Percentiles rank a stretch among this genome's conserved stretches.
These are phyloP conservation scores for Crematogaster levior DNA, from an alignment of 2,888 invertebrate genomes.

Conservation along the genomic window DNA sequence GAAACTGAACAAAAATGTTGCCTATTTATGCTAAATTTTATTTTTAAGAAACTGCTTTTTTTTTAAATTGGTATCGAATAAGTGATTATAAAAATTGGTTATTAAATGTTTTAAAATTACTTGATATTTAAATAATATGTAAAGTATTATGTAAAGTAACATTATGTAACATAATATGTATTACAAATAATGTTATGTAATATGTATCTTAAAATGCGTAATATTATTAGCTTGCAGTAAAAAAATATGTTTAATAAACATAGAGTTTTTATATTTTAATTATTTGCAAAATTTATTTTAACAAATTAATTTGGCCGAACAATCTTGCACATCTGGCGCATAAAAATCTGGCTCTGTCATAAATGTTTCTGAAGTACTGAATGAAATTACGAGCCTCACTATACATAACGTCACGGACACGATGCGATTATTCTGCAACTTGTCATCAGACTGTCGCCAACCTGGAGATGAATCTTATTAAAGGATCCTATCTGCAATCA, in stretches of 20 bases:
- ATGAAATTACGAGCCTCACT: slow-evolving; percentile 9
- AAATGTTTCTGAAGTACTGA: neutral
- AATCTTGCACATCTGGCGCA: neutral
- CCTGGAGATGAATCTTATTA: slow-evolving; percentile 44
- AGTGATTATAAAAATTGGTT: neutral
- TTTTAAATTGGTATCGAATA: neutral
- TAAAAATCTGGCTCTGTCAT: neutral
- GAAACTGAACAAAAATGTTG: neutral
- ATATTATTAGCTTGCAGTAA: neutral
- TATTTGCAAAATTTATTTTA: neutral
- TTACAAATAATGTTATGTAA: too few relatives aligned
- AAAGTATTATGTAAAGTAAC: too few relatives aligned
- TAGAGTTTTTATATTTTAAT: neutral
- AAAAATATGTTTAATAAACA: neutral
- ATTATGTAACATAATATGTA: neutral
- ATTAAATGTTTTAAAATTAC: neutral
- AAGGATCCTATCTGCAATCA: slow-evolving; percentile 40
- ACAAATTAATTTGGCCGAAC: neutral
- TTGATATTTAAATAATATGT: neutral
- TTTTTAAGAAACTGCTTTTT: neutral
- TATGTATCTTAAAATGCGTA: neutral
- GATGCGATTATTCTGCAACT: slow-evolving; percentile 24
- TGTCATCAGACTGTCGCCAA: slow-evolving; percentile 31
- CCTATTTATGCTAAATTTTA: neutral
- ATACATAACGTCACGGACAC: neutral